Evolutionary conservation across 1,140 invertebrate genomes (phyloP).

Genomic region (Pararge aegeria): DNA sequence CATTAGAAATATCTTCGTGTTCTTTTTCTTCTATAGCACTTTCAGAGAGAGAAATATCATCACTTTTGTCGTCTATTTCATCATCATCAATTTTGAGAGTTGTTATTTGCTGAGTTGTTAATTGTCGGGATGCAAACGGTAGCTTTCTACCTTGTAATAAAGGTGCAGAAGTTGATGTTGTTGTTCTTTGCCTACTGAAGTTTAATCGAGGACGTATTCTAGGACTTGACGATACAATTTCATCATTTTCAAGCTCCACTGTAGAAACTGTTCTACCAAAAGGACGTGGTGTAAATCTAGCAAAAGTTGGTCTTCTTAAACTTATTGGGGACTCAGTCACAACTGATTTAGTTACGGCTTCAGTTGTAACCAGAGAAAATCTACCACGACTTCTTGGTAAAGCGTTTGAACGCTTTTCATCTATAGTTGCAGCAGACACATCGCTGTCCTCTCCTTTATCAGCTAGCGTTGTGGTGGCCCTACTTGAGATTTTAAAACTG

Average conservation of each 20-base stretch:
- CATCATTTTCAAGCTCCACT: slow-evolving; percentile 24
- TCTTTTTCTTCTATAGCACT: slow-evolving; percentile 80
- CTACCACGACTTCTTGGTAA: slow-evolving; percentile 54
- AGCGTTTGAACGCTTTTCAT: slow-evolving; percentile 49
- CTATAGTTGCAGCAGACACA: slow-evolving; percentile 61
- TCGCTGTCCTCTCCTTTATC: slow-evolving; percentile 64
- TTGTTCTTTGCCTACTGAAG: slow-evolving; percentile 44
- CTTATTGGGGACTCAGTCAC: slow-evolving; percentile 36
- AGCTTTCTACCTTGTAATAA: slow-evolving; percentile 51
- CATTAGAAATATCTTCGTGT: slow-evolving; percentile 47
- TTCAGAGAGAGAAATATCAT: slow-evolving; percentile 76
- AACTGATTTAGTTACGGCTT: slow-evolving; percentile 37
- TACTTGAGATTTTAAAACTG: slow-evolving; percentile 35
- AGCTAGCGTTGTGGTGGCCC: slow-evolving; percentile 47
- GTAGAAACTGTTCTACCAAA: slow-evolving; percentile 50
- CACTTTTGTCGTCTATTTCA: slow-evolving; percentile 72
- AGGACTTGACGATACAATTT: slow-evolving; percentile 30
- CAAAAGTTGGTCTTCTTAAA: slow-evolving; percentile 56
- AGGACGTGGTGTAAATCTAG: slow-evolving; percentile 70
- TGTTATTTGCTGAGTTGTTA: slow-evolving; percentile 38
- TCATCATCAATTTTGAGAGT: slow-evolving; percentile 50
- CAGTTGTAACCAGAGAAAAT: slow-evolving; percentile 48
- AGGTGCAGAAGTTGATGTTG: slow-evolving; percentile 24
- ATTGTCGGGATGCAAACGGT: slow-evolving; percentile 49
- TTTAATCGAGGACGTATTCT: slow-evolving; percentile 47